phyloP scores from a whole-genome alignment of 2,888 invertebrate species.

The Lasioglossum oenotherae region DNA sequence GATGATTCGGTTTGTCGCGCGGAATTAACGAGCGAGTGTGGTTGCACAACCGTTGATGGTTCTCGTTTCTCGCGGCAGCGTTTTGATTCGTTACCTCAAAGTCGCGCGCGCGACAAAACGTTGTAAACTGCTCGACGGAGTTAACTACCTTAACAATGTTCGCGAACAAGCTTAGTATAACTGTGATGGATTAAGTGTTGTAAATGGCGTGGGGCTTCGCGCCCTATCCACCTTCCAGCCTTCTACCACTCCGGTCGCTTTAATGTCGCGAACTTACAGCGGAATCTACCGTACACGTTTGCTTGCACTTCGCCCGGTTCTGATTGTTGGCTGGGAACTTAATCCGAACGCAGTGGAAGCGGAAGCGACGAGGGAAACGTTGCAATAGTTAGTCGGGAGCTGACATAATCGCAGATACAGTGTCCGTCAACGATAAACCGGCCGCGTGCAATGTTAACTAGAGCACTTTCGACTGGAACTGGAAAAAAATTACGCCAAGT shows the following conservation, averaged over 20 bases:
- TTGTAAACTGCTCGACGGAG: constrained; percentile 30
- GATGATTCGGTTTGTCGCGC: constrained; percentile 8
- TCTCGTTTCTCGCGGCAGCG: neutral
- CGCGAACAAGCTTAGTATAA: constrained; percentile 58
- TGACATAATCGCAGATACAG: constrained; percentile 7
- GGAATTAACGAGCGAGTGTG: neutral
- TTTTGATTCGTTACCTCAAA: constrained; percentile 19
- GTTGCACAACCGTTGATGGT: constrained; percentile 3
- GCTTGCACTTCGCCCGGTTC: constrained; percentile 16
- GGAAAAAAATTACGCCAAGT: no score
- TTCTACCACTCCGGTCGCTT: constrained; percentile 3
- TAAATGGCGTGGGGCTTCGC: constrained; percentile 46
- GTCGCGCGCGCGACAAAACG: constrained; percentile 9
- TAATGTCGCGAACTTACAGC: constrained; percentile 50
- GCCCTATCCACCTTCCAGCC: neutral
- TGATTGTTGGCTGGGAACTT: constrained; percentile 35
- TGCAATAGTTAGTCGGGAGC: constrained; percentile 13
- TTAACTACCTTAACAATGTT: constrained; percentile 55
- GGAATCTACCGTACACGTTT: constrained; percentile 32
- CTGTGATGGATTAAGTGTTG: constrained; percentile 63
- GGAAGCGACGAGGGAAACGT: constrained; percentile 15
- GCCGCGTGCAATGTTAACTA: neutral
- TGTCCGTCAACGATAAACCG: constrained; percentile 16
- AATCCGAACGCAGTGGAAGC: constrained; percentile 34
- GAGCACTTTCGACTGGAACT: neutral